Base-by-base conservation (phyloP, 1,140 invertebrate species). In the Phymorhynchus buccinoides region DNA sequence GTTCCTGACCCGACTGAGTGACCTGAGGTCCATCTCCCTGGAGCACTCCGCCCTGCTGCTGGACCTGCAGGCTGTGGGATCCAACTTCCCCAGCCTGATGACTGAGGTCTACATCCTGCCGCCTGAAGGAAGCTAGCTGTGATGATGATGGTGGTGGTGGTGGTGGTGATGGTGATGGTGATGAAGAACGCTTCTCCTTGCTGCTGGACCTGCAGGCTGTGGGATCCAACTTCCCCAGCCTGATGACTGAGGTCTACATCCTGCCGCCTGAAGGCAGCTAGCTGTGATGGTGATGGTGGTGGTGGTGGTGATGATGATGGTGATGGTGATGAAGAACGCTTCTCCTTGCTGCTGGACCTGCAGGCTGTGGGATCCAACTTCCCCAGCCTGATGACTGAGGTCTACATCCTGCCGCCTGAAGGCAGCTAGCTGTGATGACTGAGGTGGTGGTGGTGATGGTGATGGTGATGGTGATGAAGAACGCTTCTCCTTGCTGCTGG, bases 31-130 rank as follows among this genome's bases (percentile, higher is more conserved):
- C 79, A 95, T 99, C 84, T 98, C 98, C 90, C 97, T 97, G 94
- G 96, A 98, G 94, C 99, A 99, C 94, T 97, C 97, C 87, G 97
- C 99, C 94, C 96, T 98, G 96, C 98, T 98, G 94, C 95, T 99
- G 86, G 98, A 98, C 94, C 95, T 99, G 88, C 97, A 98, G 94
- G 98, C 98, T 94, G 96, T 97, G 93, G 97, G 97, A 93, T 95
- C 98, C 93, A 81, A 80, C 75, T 44, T 88, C 16, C 87, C 87
- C 22, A 66, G 56, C 6, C 41, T 88, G n/a, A 88, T 88, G 56
- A 88, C 81, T 32, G 88, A 88, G 35, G 86, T 87, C 44, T 81
- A 84, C 35, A 35, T 86, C 4, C 44, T 84, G 22, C 87, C 85
- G 12, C 85, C 85, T 2, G 87, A 88, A 14, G 87, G 85, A 9